phyloP scores from a whole-genome alignment of 2,888 invertebrate species.

The Ennomos erosarius region DNA sequence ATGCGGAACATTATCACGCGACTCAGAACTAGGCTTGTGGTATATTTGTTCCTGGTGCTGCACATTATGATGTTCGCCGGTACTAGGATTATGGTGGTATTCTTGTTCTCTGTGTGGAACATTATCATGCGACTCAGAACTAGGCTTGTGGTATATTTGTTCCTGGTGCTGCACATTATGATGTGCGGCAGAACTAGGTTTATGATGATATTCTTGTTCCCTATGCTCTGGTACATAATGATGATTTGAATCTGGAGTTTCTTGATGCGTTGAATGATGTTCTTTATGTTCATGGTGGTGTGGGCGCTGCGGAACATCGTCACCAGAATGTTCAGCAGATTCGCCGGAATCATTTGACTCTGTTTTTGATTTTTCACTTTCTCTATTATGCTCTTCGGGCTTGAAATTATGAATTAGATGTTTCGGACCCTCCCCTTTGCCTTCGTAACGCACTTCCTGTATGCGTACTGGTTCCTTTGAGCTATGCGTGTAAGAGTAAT shows the following conservation, averaged over 20 bases:
- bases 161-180: constrained; percentile 29
- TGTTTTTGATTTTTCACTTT: constrained; percentile 37
- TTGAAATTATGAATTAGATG: constrained; percentile 62
- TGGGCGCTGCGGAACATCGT: constrained; percentile 40
- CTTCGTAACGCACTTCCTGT: constrained; percentile 58
- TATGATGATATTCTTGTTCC: constrained; percentile 38
- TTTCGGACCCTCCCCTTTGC: constrained; percentile 57
- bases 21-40: constrained; percentile 24
- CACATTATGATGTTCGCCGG: neutral
- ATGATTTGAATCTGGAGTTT: constrained; percentile 30
- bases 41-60: constrained; percentile 33
- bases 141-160: constrained; percentile 33
- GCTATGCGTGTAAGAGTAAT: constrained; percentile 60
- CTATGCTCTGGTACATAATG: constrained; percentile 42
- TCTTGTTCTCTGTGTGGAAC: constrained; percentile 21
- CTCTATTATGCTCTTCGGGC: constrained; percentile 50
- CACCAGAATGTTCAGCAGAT: constrained; percentile 42
- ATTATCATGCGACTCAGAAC: constrained; percentile 34
- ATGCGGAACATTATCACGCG: constrained; percentile 36
- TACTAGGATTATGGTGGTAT: constrained; percentile 13
- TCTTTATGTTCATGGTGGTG: constrained; percentile 33
- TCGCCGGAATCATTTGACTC: constrained; percentile 42
- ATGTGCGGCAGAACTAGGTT: constrained; percentile 29
- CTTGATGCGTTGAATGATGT: constrained; percentile 26
- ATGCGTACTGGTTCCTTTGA: constrained; percentile 60